Conservation (phyloP, 1,140 invertebrate species). For the Procambarus virginalis region DNA sequence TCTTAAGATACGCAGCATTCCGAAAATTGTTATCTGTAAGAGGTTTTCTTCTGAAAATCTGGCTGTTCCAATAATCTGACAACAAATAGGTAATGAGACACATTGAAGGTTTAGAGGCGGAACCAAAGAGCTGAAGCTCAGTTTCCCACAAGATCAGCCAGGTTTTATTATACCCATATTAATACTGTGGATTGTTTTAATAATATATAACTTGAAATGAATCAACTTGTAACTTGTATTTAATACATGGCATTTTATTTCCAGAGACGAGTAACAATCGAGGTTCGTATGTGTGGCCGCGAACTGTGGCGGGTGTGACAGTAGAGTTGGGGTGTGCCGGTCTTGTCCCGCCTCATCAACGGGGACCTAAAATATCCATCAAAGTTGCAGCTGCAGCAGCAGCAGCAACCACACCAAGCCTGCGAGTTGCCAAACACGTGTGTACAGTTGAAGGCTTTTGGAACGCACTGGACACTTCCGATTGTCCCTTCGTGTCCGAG, state of each 20-base stretch:
- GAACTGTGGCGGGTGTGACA: conserved; percentile 82
- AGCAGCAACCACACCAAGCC: not conserved
- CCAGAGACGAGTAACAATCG: conserved; percentile 82
- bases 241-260: conserved; percentile 47
- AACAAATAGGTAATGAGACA: too few species aligned
- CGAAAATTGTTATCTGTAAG: too few species aligned
- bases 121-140: too few species aligned
- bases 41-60: too few species aligned
- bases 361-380: conserved; percentile 63
- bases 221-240: not conserved
- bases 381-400: not conserved
- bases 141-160: too few species aligned
- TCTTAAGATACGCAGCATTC: too few species aligned
- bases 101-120: too few species aligned
- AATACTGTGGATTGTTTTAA: too few species aligned
- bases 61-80: too few species aligned
- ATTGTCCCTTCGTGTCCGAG: conserved; percentile 83
- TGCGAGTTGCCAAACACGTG: conserved; percentile 77
- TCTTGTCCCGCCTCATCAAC: conserved; percentile 70
- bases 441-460: conserved; percentile 82
- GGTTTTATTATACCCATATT: too few species aligned
- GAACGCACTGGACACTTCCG: conserved; percentile 81
- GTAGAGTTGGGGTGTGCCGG: conserved; percentile 81
- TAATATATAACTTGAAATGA: too few species aligned
- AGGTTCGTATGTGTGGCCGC: conserved; percentile 84